phyloP scores from a whole-genome alignment of 2,797 vertebrate genomes.

The Pipistrellus pygmaeus region DNA sequence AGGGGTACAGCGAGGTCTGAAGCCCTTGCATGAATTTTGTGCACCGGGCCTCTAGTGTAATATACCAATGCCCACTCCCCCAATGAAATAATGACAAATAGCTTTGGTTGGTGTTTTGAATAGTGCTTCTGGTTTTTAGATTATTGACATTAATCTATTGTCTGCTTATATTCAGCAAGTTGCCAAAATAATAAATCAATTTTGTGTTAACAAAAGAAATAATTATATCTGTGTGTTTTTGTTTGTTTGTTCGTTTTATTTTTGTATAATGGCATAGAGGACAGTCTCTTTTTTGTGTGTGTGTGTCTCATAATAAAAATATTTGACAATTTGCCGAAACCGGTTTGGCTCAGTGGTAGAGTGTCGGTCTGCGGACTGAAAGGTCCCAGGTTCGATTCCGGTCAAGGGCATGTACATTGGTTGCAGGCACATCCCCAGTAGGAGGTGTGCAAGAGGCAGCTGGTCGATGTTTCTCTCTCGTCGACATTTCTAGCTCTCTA shows the following conservation, averaged over 20 bases:
- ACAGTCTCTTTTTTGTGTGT: background rate
- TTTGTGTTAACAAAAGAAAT: background rate
- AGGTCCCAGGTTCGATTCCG: too few relatives aligned
- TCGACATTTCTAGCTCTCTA: too few relatives aligned
- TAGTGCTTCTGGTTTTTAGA: background rate
- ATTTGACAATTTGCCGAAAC: constrained; percentile 2
- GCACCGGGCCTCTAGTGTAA: background rate
- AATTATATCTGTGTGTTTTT: background rate
- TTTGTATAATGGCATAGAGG: background rate
- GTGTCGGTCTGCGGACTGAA: too few relatives aligned
- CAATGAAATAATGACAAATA: background rate
- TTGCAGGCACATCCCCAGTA: too few relatives aligned
- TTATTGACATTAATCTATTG: background rate
- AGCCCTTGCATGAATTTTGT: too few relatives aligned
- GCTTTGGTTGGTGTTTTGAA: background rate
- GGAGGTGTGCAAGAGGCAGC: too few relatives aligned
- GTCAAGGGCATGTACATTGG: too few relatives aligned
- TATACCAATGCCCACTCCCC: background rate
- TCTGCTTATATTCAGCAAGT: background rate
- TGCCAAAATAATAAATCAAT: background rate
- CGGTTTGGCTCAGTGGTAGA: too few relatives aligned
- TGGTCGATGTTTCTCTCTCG: too few relatives aligned
- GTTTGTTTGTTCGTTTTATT: background rate
- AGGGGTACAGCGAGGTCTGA: too few relatives aligned
- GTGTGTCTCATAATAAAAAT: background rate